Base-by-base conservation (phyloP, 2,888 invertebrate species). In the Cacoxenus indagator region DNA sequence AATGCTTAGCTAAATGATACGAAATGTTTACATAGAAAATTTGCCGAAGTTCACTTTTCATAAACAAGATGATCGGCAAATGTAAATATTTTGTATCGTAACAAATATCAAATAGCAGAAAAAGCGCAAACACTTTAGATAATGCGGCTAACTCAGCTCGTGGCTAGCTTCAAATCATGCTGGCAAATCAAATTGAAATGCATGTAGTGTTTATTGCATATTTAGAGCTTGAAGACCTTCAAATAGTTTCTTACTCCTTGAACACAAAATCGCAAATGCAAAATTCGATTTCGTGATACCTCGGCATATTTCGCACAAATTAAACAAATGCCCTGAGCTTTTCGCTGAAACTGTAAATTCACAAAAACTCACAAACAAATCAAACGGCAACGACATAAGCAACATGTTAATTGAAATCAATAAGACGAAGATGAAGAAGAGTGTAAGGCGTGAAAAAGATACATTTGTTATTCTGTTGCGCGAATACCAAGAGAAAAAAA, bases 391-490 rank as follows among this genome's bases (percentile, higher is more conserved):
- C 81, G 81, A 54, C 19, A 54, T 22, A 11, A 26, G 24, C 14
- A 54, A 82, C 82, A 81, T 80, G 77, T 82, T 80, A 82, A 80
- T 80, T 80, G 81, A 80, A 81, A 81, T 22, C 54, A 17, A 17
- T 8, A 37, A 37, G 37, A 2, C 8, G 37, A 37, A 81, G 81
- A 82, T 78, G 37, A 37, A 37, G 37, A 2, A 37, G 37, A 37
- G 82, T 81, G 79, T 78, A 73, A 82, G 82, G 78, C 78, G 73
- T 71, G 70, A 67, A 45, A 75, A 57, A 68, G 45, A 31, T 64
- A 65, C 45, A 59, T 59, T 31, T 59, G 59, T 59, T 59, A 17
- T n/a, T n/a, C 59, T 11, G 11, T 31, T 59, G 22, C 59, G 17
- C 29, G 31, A 59, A 59, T 31, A 31, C 59, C 19, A 54, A 26